phyloP scores from a whole-genome alignment of 2,797 vertebrate genomes.

The Clarias platycephalus region DNA sequence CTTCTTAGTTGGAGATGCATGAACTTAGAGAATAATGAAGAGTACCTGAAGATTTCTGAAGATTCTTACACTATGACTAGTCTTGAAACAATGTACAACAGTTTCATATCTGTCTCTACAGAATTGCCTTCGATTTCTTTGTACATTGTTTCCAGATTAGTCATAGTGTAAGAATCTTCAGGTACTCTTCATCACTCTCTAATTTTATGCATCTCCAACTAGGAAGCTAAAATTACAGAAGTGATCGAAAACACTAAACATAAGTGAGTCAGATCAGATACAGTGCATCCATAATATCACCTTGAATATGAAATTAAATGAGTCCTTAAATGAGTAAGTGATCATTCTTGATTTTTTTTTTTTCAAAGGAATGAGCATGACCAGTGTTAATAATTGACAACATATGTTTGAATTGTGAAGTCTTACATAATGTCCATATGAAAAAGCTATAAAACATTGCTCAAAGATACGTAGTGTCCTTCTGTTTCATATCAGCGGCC shows the following conservation, averaged over 20 bases:
- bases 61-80: constrained; percentile 14
- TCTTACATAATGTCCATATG: constrained; percentile 32
- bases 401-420: constrained; percentile 48
- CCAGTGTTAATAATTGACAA: constrained; percentile 44
- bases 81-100: not conserved
- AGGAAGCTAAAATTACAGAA: constrained; percentile 28
- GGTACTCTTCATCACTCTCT: constrained; percentile 5
- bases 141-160: constrained; percentile 1
- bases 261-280: constrained; percentile 30
- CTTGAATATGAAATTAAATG: constrained; percentile 23
- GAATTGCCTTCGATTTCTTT: constrained; percentile 7
- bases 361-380: constrained; percentile 42
- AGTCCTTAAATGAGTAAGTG: constrained; percentile 20
- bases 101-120: constrained; percentile 22
- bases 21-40: constrained; percentile 8
- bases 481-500: constrained; percentile 35
- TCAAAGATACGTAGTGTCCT: constrained; percentile 30
- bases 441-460: constrained; percentile 26
- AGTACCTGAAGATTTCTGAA: not conserved
- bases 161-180: constrained; percentile 15
- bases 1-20: constrained; percentile 15
- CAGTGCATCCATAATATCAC: constrained; percentile 17
- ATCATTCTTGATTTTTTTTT: constrained; percentile 49
- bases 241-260: constrained; percentile 24
- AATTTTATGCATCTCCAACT: constrained; percentile 17